Conservation (phyloP, 92 coral and sea anemone genomes). For the Porites rus region DNA sequence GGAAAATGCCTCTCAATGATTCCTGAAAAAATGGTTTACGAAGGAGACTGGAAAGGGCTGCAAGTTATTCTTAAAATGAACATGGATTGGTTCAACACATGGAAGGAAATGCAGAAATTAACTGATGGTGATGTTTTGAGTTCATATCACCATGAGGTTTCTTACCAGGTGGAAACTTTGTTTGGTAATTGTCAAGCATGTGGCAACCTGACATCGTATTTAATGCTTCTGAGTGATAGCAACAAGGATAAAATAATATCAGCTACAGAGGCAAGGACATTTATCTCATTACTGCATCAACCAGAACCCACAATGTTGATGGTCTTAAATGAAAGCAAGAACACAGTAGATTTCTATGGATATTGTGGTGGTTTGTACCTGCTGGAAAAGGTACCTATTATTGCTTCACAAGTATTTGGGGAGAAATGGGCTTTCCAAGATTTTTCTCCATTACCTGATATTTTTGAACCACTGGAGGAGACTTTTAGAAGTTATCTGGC, state of each 20-base stretch:
- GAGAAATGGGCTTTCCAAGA: conserved; percentile 39
- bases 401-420: conserved; percentile 69
- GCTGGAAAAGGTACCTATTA: conserved; percentile 63
- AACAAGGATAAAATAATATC: conserved; percentile 65
- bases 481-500: neutral
- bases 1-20: conserved; percentile 37
- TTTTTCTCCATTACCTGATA: conserved; percentile 54
- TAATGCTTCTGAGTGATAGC: conserved; percentile 65
- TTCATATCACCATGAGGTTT: conserved; percentile 11
- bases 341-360: conserved; percentile 71
- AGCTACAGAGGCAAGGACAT: conserved; percentile 57
- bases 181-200: conserved; percentile 77
- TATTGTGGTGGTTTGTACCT: conserved; percentile 81
- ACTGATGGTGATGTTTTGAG: neutral
- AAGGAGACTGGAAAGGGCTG: conserved; percentile 57
- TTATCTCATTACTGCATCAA: conserved; percentile 53
- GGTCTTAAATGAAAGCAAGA: conserved; percentile 72
- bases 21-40: conserved; percentile 50
- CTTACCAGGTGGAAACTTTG: conserved; percentile 24
- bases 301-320: conserved; percentile 75
- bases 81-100: conserved; percentile 32
- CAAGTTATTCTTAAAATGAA: conserved; percentile 53
- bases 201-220: conserved; percentile 14
- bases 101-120: conserved; percentile 1
- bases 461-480: conserved; percentile 67